Evolutionary conservation across 2,888 invertebrate species (phyloP), one percentile per base, ranked within the genome.

Genomic region (Diarsia rubi): DNA sequence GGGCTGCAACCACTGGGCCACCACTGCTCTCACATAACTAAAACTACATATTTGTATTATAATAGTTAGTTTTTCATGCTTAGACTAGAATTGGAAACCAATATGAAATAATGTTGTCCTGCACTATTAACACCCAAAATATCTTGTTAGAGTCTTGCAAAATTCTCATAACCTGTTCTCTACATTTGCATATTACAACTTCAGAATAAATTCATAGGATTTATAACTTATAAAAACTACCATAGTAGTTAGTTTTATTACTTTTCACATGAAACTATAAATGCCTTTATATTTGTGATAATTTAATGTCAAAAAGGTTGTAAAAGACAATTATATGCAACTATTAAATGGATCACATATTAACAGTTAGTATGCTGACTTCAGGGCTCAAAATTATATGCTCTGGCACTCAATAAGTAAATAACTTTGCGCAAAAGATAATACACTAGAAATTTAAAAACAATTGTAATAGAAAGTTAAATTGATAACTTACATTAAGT

Each of bases 401-500:
- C 3, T 42, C 14, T 14, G 12, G 8, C 63, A 45, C 8, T 14
- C 27, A 64, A 47, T 24, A 45, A 24, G 47, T 45, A 24, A 31
- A 44, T 31, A 45, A 45, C 37, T 24, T 31, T 60, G 27, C 9
- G 21, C 31, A 76, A 45, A 21, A 60, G 19, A 37, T 2, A 42
- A 11, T 31, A 27, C 31, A 59, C 19, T 21, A 6, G 8, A 21
- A 24, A 47, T 47, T 45, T 57, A 1, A 19, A 49, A 11, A 37
- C 19, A 49, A 24, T 68, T 4, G 16, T 21, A 57, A 11, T 21
- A 69, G 6, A 16, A 44, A 37, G 24, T 37, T 37, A 47, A 62
- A 54, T 52, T 62, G 49, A 69, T 47, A 75, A 79, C 57, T 68
- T 66, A 69, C 57, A 69, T 65, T 37, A 63, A 11, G 8, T 80